Evolutionary conservation across 2,888 invertebrate species (phyloP), one percentile per base, ranked within the genome.

Genomic region (Drosophila glabriapex): DNA sequence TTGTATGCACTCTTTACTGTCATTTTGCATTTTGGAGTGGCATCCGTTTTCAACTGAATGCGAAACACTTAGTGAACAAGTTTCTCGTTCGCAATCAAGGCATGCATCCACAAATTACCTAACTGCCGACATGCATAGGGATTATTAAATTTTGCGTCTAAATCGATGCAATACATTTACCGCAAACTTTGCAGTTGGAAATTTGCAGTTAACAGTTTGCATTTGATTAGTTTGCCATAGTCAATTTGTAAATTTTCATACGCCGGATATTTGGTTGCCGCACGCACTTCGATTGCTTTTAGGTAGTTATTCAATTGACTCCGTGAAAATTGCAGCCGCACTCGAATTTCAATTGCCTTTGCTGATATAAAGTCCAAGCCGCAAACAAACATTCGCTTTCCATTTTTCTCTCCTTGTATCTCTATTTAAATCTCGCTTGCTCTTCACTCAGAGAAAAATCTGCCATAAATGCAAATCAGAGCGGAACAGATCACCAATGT

Each of bases 291-390:
- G 66, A 61, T 68, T 82, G 68, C 29, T 54, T 76, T 76, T 73
- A 67, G 75, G 62, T 74, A 69, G 78, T 73, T 73, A 73, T 78
- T 71, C 83, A 90, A 80, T 89, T 83, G 86, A 73, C 62, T 90
- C 73, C 73, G 72, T 61, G 73, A 66, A 33, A 79, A 63, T 68
- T 62, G 73, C 41, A 35, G 60, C 41, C 49, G 61, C 56, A 46
- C 41, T 54, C 49, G 52, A 37, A 56, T 52, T 68, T 65, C 59
- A 39, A 59, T 78, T 78, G 78, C 46, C 71, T 50, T 67, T 66
- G 63, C 65, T 46, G 31, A 43, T 63, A 54, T 53, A 33, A 56
- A 65, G 50, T 29, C 33, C 46, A 58, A 85, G 74, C 85, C 82
- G 61, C 73, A 80, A 69, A 56, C 58, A 71, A 19, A 52, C 19